These are phyloP conservation scores for Ranitomeya variabilis DNA, from an alignment of 2,113 vertebrate species.

Conservation along the genomic window DNA sequence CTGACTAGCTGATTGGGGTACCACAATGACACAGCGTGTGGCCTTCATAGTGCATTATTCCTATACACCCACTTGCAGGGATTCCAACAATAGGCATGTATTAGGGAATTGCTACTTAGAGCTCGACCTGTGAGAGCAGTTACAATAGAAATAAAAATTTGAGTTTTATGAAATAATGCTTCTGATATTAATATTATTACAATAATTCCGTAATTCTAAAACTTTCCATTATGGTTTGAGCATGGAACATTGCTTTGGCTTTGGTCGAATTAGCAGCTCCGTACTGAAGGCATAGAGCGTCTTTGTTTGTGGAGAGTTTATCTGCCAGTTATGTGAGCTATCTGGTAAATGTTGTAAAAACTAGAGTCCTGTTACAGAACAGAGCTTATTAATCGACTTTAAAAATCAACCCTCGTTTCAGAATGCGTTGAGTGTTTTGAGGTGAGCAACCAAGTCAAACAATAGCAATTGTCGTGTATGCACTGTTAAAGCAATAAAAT, in stretches of 20 bases:
- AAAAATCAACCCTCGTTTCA: slow-evolving; percentile 67
- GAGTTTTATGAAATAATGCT: not conserved
- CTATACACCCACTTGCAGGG: not conserved
- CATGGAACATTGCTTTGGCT: slow-evolving; percentile 73
- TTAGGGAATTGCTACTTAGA: not conserved
- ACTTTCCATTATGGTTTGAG: slow-evolving; percentile 67
- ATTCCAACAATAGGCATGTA: not conserved
- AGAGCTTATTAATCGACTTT: slow-evolving; percentile 67
- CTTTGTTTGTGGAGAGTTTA: slow-evolving; percentile 66
- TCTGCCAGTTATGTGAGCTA: slow-evolving; percentile 68
- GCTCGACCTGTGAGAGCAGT: not conserved
- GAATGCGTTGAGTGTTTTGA: slow-evolving; percentile 67
- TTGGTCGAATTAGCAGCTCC: slow-evolving; percentile 64
- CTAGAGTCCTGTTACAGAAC: slow-evolving; percentile 64
- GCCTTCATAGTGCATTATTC: not conserved
- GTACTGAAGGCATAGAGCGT: slow-evolving; percentile 62
- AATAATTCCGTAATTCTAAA: slow-evolving; percentile 68
- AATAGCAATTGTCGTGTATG: slow-evolving; percentile 80
- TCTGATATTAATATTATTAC: slow-evolving; percentile 5
- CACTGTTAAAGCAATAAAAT: slow-evolving; percentile 76
- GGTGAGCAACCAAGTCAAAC: slow-evolving; percentile 70
- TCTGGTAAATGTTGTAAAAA: slow-evolving; percentile 70
- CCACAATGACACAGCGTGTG: not conserved
- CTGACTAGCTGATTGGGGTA: not conserved
- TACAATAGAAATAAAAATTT: not conserved